Conservation (phyloP, 2,113 vertebrate genomes). For the Dolichallabes microphthalmus region DNA sequence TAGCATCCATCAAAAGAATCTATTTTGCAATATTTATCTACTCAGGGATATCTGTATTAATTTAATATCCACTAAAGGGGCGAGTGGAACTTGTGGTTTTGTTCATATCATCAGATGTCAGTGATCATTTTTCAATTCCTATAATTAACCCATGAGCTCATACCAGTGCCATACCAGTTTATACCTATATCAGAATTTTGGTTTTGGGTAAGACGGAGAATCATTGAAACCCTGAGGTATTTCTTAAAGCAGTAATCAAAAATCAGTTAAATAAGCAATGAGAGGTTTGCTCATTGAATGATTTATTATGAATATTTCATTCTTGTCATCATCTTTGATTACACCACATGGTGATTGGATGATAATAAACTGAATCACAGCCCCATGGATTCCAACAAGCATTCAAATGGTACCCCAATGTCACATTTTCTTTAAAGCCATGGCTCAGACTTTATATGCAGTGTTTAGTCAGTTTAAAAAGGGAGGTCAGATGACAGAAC, state of each 20-base stretch:
- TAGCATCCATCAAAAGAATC: background rate
- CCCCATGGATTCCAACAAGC: background rate
- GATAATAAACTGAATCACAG: background rate
- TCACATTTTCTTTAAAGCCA: background rate
- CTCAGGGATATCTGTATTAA: background rate
- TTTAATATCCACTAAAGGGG: background rate
- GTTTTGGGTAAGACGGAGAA: no score
- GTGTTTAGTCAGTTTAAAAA: background rate
- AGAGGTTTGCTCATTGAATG: background rate
- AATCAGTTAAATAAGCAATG: background rate
- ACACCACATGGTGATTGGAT: background rate
- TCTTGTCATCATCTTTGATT: background rate
- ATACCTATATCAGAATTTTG: no score
- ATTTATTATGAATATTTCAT: background rate
- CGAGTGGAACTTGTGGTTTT: background rate
- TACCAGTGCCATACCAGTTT: background rate
- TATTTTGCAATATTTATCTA: background rate
- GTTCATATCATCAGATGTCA: background rate
- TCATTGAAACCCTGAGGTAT: background rate
- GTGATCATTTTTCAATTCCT: background rate
- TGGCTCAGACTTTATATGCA: background rate
- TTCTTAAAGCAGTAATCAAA: background rate
- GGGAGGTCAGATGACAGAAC: background rate
- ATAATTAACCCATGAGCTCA: background rate
- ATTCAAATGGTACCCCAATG: background rate